Percentiles rank a stretch among this genome's conserved stretches.
These are phyloP conservation scores for Cnemophilus loriae DNA, from an alignment of 2,113 vertebrate species.

Conservation along the genomic window DNA sequence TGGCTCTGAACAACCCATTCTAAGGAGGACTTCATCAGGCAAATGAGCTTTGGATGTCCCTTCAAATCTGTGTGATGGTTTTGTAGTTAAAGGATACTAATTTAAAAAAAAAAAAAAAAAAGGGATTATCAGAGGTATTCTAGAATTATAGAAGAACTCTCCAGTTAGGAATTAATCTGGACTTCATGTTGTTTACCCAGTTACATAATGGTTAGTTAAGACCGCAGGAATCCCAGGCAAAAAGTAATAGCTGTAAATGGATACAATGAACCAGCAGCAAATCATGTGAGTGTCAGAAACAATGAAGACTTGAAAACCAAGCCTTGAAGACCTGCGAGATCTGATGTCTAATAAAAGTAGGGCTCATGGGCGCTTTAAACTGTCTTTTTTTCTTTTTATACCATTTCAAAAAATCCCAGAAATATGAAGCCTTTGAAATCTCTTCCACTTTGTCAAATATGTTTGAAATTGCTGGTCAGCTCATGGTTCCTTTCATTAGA, in stretches of 20 bases:
- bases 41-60: background rate
- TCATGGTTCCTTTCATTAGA: background rate
- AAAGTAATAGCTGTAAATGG: background rate
- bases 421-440: background rate
- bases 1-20: background rate
- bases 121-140: background rate
- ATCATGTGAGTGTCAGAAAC: background rate
- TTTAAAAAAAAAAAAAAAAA: background rate
- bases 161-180: background rate
- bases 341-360: background rate
- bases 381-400: background rate
- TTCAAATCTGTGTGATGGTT: background rate
- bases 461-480: background rate
- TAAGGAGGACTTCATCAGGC: background rate
- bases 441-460: background rate
- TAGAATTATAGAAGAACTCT: background rate
- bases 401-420: fast-evolving
- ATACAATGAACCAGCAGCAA: background rate
- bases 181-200: background rate
- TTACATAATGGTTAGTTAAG: background rate
- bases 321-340: background rate
- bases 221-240: background rate
- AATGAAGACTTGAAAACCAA: background rate
- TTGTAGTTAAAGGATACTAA: background rate
- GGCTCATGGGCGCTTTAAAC: background rate